Evolutionary conservation across 2,113 vertebrate species (phyloP), one percentile per base, ranked within the genome.

Genomic region (Nibea coibor): DNA sequence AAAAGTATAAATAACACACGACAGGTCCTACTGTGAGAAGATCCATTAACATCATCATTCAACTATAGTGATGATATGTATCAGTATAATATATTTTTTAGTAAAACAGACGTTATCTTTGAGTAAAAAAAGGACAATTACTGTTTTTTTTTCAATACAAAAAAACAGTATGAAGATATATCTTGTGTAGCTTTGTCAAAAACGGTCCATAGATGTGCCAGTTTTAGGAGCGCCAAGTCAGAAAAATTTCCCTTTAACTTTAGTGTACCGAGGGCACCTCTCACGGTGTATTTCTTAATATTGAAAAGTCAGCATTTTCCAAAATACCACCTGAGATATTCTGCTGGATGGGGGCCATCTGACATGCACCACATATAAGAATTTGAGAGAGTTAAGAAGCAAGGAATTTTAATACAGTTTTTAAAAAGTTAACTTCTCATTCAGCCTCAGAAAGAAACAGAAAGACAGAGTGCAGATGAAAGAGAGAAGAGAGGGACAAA

Each of bases 181-280:
- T 71, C 42, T 39, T 72, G 39, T n/a, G n/a, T 31, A 42, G 12
- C 7, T 54, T 66, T 26, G 31, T 71, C 43, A 51, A 59, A 83
- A 63, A 12, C 43, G 56, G 5, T 56, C 26, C 56, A 43, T 3
- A 68, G 54, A 67, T 78, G 39, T 47, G 5, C 4, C 47, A 67
- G 24, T 31, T 42, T 43, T 2, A n/a, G 45, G 31, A 39, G 15
- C 6, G 1, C 28, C 15, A 58, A 66, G n/a, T 43, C 61, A 61
- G 4, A 53, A 51, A 58, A 26, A 26, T 0, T 54, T 62, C 48
- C 15, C 4, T 62, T 75, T 56, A 75, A 63, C 64, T 24, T 26
- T 9, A 67, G 31, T 0, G 15, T 57, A 22, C 58, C 42, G 9
- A 22, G 31, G 63, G n/a, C 10, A 28, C 31, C 11, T 26, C 28